Percentiles rank a stretch among this genome's conserved stretches.
Conservation (phyloP, 2,888 invertebrate genomes). For the Gasteruption jaculator region DNA sequence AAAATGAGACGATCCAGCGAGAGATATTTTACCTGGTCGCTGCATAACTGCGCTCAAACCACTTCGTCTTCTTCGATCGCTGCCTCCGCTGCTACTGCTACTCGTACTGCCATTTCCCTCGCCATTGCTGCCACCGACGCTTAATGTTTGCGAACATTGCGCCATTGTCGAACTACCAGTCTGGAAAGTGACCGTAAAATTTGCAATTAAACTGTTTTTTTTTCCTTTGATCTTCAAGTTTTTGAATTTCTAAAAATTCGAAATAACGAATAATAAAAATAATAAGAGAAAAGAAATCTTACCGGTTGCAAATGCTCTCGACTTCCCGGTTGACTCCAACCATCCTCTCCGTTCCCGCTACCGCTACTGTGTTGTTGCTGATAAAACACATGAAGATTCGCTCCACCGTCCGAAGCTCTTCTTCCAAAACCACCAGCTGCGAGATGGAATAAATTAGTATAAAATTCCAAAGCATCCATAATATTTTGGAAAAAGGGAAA, state of each 20-base stretch:
- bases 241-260: conserved; percentile 17
- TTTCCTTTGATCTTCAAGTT: conserved; percentile 2
- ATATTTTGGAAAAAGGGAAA: neutral
- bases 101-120: conserved; percentile 42
- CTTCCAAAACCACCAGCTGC: conserved; percentile 78
- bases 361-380: conserved; percentile 47
- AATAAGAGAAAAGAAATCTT: conserved; percentile 23
- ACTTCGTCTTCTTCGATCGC: conserved; percentile 70
- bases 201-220: neutral
- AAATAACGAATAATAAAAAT: conserved; percentile 7
- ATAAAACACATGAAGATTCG: conserved; percentile 77
- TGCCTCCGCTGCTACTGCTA: conserved; percentile 50
- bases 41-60: conserved; percentile 84
- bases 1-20: too few species aligned
- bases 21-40: conserved; percentile 66
- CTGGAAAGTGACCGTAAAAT: conserved; percentile 32
- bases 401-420: conserved; percentile 93
- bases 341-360: conserved; percentile 47
- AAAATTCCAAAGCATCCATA: conserved; percentile 2
- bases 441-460: conserved; percentile 2
- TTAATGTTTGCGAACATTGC: conserved; percentile 50
- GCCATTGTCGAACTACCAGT: conserved; percentile 50
- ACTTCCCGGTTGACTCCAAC: conserved; percentile 58
- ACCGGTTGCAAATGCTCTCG: conserved; percentile 57
- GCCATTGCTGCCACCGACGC: conserved; percentile 39